phyloP scores from a whole-genome alignment of 2,797 vertebrate genomes.

The Sebastes iracundus region DNA sequence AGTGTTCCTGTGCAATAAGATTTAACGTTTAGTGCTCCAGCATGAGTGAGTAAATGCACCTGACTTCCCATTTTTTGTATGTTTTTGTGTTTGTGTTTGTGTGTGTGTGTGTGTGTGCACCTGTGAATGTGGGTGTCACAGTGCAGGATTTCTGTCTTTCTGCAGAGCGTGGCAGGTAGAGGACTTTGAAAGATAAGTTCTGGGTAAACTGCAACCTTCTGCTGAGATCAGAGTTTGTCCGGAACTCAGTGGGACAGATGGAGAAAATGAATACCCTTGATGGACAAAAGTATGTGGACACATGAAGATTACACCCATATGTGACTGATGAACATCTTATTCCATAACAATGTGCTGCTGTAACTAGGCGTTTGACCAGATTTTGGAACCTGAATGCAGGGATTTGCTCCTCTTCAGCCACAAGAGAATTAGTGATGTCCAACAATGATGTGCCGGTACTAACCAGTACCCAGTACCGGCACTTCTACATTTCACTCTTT shows the following conservation, averaged over 20 bases:
- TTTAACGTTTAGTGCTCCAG: neutral
- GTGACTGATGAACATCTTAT: neutral
- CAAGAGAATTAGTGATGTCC: neutral
- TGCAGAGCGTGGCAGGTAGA: constrained; percentile 13
- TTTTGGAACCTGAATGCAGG: too few species aligned
- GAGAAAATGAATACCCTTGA: neutral
- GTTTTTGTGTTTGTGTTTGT: neutral
- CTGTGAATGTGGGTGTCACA: neutral
- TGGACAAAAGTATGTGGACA: neutral
- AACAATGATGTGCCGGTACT: neutral
- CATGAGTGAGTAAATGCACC: neutral
- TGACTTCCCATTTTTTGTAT: neutral
- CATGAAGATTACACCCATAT: neutral
- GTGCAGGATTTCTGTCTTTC: constrained; percentile 11
- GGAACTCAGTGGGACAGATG: neutral
- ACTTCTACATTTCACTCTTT: too few species aligned
- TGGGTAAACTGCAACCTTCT: constrained; percentile 27
- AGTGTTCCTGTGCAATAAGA: neutral
- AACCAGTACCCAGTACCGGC: too few species aligned
- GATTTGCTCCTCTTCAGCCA: neutral
- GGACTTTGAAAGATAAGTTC: constrained; percentile 38
- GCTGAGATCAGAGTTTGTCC: constrained; percentile 22
- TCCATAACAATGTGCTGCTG: neutral
- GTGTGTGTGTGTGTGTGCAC: neutral
- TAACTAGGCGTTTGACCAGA: too few species aligned